Base-by-base conservation (phyloP, 2,888 invertebrate species). In the Pharmacophagus antenor region DNA sequence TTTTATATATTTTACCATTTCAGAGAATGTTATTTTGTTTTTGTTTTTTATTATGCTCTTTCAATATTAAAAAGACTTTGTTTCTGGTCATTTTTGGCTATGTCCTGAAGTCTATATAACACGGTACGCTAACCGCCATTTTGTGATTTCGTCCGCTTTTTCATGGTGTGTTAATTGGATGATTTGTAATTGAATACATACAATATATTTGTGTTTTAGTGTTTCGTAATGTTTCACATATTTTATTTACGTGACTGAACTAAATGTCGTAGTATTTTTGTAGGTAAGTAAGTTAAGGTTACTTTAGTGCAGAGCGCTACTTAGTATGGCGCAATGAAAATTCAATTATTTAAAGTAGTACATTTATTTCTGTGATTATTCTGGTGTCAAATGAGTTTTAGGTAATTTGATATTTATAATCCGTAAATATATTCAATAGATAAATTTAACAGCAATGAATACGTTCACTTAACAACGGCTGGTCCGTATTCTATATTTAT, bases 271-370 rank as follows among this genome's bases (percentile, higher is more conserved):
- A 58, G 55, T 47, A 57, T 61, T 51, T 56, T 59, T 59, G 62
- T 67, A 64, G 67, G 67, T 68, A 63, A 68, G 67, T 68, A 17
- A 17, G 51, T 50, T 10, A 44, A 55, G 37, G 37, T 27, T 25
- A 25, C 7, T 55, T 17, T 18, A 31, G 27, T 53, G 12, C n/a
- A 23, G 23, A 51, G 51, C 41, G 54, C 44, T 54, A 46, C 10
- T 18, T 56, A 37, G 50, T 37, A 51, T 52, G 47, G 41, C 31
- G 41, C 46, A 21, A 15, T 55, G 2, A 49, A 54, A 53, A 17
- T 25, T 23, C 37, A 37, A 15, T 37, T 37, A 0, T 37, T n/a
- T 15, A n/a, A n/a, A 37, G n/a, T n/a, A 37, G 37, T 37, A n/a
- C 4, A n/a, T n/a, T 37, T 15, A n/a, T n/a, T 37, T 37, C 2